Evolutionary conservation across 35 echinoderm and acorn worm species (phyloP).

Genomic region (Eucidaris tribuloides): DNA sequence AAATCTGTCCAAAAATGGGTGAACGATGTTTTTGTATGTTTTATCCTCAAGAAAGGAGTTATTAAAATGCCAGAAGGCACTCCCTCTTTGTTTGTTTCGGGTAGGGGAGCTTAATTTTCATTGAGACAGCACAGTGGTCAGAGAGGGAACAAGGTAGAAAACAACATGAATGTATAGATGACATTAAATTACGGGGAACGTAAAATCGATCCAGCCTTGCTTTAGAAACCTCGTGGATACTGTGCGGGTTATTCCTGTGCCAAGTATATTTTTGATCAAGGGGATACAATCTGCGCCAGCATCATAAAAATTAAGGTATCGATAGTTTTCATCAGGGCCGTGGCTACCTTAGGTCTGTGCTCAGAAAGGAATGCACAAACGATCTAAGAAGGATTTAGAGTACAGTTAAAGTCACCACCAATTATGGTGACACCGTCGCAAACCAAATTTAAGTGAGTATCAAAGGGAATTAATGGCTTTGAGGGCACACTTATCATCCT

Average conservation of each 20-base stretch:
- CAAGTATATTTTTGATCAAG: constrained; percentile 13
- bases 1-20: background rate
- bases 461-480: too few relatives aligned
- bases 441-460: too few relatives aligned
- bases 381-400: background rate
- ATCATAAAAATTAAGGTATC: background rate
- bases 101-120: background rate
- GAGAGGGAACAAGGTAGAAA: background rate
- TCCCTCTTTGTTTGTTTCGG: background rate
- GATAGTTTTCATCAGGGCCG: background rate
- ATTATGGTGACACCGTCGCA: constrained; percentile 1
- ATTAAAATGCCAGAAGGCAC: constrained; percentile 12
- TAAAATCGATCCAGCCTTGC: constrained; percentile 37
- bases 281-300: constrained; percentile 28
- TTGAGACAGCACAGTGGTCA: constrained; percentile 14
- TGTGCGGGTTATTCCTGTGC: constrained; percentile 33
- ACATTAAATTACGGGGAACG: background rate
- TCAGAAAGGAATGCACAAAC: background rate
- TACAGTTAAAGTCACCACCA: too few relatives aligned
- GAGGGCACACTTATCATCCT: too few relatives aligned
- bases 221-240: background rate
- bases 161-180: background rate
- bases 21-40: background rate
- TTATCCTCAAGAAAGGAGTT: background rate
- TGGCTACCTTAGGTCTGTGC: background rate